Base-by-base conservation (phyloP, 2,113 vertebrate genomes). In the Platysteira castanea region DNA sequence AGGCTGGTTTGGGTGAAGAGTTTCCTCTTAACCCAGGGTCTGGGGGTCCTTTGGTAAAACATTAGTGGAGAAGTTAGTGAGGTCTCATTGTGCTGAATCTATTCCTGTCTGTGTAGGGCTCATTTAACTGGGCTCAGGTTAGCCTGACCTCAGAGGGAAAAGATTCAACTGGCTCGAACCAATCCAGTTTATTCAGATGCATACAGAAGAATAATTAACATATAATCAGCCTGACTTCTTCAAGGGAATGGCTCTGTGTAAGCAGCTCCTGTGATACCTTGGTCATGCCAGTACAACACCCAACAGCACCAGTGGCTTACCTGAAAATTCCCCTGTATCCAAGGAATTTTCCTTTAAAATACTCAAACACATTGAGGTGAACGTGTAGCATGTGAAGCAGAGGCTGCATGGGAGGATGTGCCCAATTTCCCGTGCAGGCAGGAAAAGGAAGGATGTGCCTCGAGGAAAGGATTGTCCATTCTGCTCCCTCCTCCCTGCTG, bases 21-120 rank as follows among this genome's bases (percentile, higher is more conserved):
- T 69, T 88, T 44, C 46, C 53, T 76, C 47, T 65, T 37, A 61
- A 21, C 0, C 0, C 35, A 12, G 56, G 37, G 47, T 71, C 42
- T 83, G 88, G 90, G 75, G 82, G 68, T 78, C 93, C 88, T 90
- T 87, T 94, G 76, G 95, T 93, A 56, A 95, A 97, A 96, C 78
- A 95, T 88, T 87, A 85, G 50, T 77, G 80, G 84, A 54, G 50
- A 80, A 90, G 85, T 94, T 52, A 70, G 81, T 2, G 42, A 91
- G 59, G 46, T 92, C 46, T 93, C 9, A 2, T 65, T 90, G 89
- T 89, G 73, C 90, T 3, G 7, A 63, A 39, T 69, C 65, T 82
- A 22, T 90, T 95, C 37, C 67, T 94, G 78, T 47, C 87, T 89
- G 49, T 41, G 33, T 26, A 84, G 89, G 77, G 86, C 71, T 89